phyloP scores from a whole-genome alignment of 2,888 invertebrate genomes.

The Nomada ruficornis region DNA sequence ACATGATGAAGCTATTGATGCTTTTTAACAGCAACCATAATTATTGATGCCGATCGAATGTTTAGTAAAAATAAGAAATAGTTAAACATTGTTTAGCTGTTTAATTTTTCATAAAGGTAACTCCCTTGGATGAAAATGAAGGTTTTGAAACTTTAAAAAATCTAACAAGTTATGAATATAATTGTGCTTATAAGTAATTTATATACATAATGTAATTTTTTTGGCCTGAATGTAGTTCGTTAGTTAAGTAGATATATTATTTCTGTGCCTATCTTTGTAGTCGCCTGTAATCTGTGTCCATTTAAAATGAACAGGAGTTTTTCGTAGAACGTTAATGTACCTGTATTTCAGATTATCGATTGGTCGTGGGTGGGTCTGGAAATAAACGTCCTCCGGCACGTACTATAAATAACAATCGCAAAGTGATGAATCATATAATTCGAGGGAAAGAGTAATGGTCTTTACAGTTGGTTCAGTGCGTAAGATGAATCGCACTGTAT shows the following conservation, averaged over 20 bases:
- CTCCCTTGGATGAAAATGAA: no score
- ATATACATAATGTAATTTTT: neutral
- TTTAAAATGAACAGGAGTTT: constrained; percentile 1
- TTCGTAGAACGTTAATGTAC: constrained; percentile 18
- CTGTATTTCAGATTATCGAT: constrained; percentile 27
- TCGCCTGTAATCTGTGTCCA: neutral
- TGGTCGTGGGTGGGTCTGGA: neutral
- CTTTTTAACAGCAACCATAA: neutral
- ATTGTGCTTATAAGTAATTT: no score
- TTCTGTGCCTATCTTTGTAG: neutral
- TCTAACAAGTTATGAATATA: no score
- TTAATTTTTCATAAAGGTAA: no score
- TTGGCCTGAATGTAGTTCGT: neutral
- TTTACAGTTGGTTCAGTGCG: neutral
- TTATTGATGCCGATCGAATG: no score
- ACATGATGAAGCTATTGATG: constrained; percentile 13
- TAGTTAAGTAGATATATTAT: constrained; percentile 1
- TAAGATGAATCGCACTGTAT: no score
- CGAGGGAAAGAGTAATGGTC: neutral
- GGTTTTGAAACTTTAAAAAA: no score
- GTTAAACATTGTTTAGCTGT: no score
- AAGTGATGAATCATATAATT: constrained; percentile 13
- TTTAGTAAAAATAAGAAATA: no score
- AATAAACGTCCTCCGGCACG: constrained; percentile 14
- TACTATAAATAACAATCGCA: constrained; percentile 24